A percentile compares a stretch with the other conserved stretches of the same genome.
Conservation (phyloP, 2,888 invertebrate genomes). For the Mellilla xanthometata region DNA sequence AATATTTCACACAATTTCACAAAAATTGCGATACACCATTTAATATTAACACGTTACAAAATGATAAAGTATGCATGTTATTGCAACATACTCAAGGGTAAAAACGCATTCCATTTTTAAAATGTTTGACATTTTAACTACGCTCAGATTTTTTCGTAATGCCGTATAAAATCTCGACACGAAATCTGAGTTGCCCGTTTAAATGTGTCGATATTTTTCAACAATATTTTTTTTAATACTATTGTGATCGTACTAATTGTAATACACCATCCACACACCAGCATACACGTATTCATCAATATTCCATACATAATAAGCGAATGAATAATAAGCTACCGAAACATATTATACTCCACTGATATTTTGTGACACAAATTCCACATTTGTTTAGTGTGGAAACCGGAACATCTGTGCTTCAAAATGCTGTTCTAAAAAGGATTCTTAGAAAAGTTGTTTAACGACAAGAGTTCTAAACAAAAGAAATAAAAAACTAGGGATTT, state of each 20-base stretch:
- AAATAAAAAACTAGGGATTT: slow-evolving; percentile 20
- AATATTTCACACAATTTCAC: background rate
- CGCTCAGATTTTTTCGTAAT: slow-evolving; percentile 23
- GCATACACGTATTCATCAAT: slow-evolving; percentile 5
- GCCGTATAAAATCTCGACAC: slow-evolving; percentile 1
- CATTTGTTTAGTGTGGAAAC: slow-evolving; percentile 37
- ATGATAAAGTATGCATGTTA: slow-evolving; percentile 22
- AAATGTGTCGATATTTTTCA: slow-evolving; percentile 8
- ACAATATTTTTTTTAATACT: slow-evolving; percentile 8
- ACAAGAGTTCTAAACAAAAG: slow-evolving; percentile 17
- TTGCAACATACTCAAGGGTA: slow-evolving; percentile 20
- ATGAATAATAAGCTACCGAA: slow-evolving; percentile 16
- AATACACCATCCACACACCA: background rate
- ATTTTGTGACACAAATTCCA: slow-evolving; percentile 18
- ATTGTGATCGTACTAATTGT: background rate
- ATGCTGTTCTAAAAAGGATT: slow-evolving; percentile 18
- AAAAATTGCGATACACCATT: slow-evolving; percentile 20
- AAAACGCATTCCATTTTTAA: slow-evolving; percentile 21
- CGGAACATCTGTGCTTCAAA: slow-evolving; percentile 29
- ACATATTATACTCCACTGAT: slow-evolving; percentile 10
- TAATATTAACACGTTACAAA: slow-evolving; percentile 26
- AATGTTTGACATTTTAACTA: slow-evolving; percentile 24
- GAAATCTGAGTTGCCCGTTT: slow-evolving; percentile 9
- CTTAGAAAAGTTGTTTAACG: slow-evolving; percentile 20
- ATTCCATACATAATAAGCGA: slow-evolving; percentile 9